Percentiles rank a stretch among this genome's conserved stretches.
phyloP scores from a whole-genome alignment of 2,797 vertebrate genomes.

The Halcyon badia region DNA sequence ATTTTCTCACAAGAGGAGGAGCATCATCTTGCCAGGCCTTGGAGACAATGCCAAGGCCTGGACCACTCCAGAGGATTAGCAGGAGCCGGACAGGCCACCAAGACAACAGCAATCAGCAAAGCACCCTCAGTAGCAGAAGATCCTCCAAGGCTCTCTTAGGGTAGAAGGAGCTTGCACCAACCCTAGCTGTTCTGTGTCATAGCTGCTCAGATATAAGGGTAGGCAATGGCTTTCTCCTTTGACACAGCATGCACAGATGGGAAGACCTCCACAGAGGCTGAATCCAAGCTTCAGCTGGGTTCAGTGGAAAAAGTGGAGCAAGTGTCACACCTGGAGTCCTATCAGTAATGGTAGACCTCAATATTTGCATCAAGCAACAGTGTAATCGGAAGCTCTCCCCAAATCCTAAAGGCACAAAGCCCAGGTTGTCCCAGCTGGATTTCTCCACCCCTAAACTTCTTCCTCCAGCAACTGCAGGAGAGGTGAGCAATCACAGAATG shows the following conservation, averaged over 20 bases:
- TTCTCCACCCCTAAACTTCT: neutral
- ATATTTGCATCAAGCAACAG: neutral
- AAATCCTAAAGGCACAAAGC: neutral
- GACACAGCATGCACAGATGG: neutral
- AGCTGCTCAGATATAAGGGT: neutral
- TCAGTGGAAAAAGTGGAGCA: neutral
- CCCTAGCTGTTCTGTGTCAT: accelerated
- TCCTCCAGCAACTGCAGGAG: neutral
- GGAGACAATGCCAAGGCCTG: neutral
- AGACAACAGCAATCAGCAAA: neutral
- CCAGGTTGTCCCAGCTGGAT: neutral
- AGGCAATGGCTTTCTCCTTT: neutral
- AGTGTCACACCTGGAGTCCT: accelerated
- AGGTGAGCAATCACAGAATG: neutral
- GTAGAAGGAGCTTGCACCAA: accelerated
- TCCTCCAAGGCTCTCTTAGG: accelerated
- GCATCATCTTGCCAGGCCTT: neutral
- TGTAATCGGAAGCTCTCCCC: neutral
- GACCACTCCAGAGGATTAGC: neutral
- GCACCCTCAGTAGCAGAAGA: neutral
- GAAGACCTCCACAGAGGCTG: neutral
- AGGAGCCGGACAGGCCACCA: neutral
- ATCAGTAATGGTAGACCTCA: neutral
- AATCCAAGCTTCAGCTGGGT: neutral
- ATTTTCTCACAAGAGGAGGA: neutral